phyloP scores from a whole-genome alignment of 2,888 invertebrate species.

The Leuctra nigra region DNA sequence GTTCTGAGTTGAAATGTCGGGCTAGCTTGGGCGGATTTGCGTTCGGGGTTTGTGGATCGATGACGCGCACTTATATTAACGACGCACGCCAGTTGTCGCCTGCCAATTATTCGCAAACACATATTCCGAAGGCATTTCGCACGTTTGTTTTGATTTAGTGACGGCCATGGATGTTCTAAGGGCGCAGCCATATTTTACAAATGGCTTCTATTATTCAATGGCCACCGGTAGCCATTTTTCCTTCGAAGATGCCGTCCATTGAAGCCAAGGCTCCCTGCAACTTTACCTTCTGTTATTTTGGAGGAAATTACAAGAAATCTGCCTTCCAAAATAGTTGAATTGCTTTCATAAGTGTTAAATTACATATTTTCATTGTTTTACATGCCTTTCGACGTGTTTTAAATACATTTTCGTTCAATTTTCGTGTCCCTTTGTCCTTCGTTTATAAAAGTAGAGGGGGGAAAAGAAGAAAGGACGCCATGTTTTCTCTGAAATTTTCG shows the following conservation, averaged over 20 bases:
- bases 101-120: neutral
- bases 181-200: conserved; percentile 58
- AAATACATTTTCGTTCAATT: neutral
- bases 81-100: neutral
- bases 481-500: too few relatives aligned
- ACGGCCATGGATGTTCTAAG: conserved; percentile 49
- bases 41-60: conserved; percentile 20
- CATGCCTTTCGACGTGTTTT: too few relatives aligned
- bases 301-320: too few relatives aligned
- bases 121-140: neutral
- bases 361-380: too few relatives aligned
- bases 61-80: neutral
- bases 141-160: conserved; percentile 44
- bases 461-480: neutral
- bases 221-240: conserved; percentile 43
- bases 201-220: conserved; percentile 49
- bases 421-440: conserved; percentile 9
- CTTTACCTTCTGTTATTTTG: too few relatives aligned
- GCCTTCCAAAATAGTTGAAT: too few relatives aligned
- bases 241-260: too few relatives aligned
- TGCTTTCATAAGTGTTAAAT: too few relatives aligned
- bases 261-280: too few relatives aligned
- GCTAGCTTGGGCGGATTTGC: neutral
- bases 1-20: too few relatives aligned
- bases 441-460: conserved; percentile 3